These are phyloP conservation scores for Zaprionus gabonicus DNA, from an alignment of 1,140 invertebrate genomes.

Conservation along the genomic window DNA sequence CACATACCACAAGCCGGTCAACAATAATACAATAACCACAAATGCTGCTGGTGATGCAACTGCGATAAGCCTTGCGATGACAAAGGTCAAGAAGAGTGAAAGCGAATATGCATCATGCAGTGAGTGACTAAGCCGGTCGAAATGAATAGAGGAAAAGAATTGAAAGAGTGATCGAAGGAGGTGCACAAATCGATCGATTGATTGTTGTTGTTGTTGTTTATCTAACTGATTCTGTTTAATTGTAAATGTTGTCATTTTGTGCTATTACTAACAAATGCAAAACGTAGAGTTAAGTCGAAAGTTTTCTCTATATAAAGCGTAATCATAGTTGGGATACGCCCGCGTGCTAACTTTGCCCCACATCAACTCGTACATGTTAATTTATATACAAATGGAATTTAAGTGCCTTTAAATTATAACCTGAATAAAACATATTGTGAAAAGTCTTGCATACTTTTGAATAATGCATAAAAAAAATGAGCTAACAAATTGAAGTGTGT, in stretches of 20 bases:
- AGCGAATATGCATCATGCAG: constrained; percentile 83
- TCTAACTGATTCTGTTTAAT: constrained; percentile 52
- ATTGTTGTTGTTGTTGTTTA: constrained; percentile 44
- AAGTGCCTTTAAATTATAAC: constrained; percentile 73
- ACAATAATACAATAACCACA: constrained; percentile 64
- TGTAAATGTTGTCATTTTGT: constrained; percentile 67
- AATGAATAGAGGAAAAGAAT: neutral
- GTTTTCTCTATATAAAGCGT: constrained; percentile 27
- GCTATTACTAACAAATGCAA: constrained; percentile 50
- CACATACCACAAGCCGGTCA: constrained; percentile 60
- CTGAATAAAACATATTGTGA: constrained; percentile 58
- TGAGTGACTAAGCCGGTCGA: constrained; percentile 56
- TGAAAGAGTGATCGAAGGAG: constrained; percentile 10
- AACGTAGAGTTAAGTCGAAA: constrained; percentile 31
- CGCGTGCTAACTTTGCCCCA: constrained; percentile 52
- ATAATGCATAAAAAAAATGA: constrained; percentile 16
- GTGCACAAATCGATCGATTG: constrained; percentile 46
- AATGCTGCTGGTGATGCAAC: constrained; percentile 24
- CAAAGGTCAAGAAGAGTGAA: constrained; percentile 70
- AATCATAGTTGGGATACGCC: constrained; percentile 8
- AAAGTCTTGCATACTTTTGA: constrained; percentile 27
- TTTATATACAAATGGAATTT: constrained; percentile 69
- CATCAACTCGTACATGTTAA: constrained; percentile 62
- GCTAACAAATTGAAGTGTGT: constrained; percentile 29
- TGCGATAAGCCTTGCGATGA: constrained; percentile 41